A percentile compares a stretch with the other conserved stretches of the same genome.
Conservation (phyloP, 2,888 invertebrate genomes). For the Lycophotia porphyrea region DNA sequence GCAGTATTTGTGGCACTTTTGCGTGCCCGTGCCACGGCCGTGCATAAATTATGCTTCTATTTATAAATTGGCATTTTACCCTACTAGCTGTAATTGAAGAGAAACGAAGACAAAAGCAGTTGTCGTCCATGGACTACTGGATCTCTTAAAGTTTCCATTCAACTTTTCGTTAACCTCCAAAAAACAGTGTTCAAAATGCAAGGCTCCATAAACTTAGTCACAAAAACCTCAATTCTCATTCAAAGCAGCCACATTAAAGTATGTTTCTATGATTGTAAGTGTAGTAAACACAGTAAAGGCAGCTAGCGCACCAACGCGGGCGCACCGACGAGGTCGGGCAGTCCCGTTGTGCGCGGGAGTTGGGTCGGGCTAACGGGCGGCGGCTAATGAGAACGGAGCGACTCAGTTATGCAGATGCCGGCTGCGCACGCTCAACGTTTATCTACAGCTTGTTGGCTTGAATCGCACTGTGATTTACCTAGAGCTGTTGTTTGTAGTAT, state of each 20-base stretch:
- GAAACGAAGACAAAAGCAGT: conserved; percentile 17
- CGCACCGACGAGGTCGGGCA: conserved; percentile 70
- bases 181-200: conserved; percentile 6
- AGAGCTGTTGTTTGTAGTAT: conserved; percentile 53
- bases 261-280: conserved; percentile 66
- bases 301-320: conserved; percentile 50
- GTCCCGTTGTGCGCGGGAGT: conserved; percentile 82
- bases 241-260: conserved; percentile 48
- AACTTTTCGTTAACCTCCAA: neutral
- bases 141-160: neutral
- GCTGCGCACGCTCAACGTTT: conserved; percentile 71
- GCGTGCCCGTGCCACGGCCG: conserved; percentile 68
- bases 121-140: neutral
- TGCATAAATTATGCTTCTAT: conserved; percentile 67
- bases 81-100: conserved; percentile 36
- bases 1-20: conserved; percentile 78
- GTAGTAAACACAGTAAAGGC: conserved; percentile 68
- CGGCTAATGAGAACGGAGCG: conserved; percentile 87
- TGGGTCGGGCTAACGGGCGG: conserved; percentile 85
- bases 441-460: conserved; percentile 68
- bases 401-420: conserved; percentile 87
- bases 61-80: conserved; percentile 59
- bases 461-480: conserved; percentile 66
- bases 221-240: conserved; percentile 37
- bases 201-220: conserved; percentile 12